phyloP scores from a whole-genome alignment of 2,113 vertebrate genomes.

The Lanius collurio region DNA sequence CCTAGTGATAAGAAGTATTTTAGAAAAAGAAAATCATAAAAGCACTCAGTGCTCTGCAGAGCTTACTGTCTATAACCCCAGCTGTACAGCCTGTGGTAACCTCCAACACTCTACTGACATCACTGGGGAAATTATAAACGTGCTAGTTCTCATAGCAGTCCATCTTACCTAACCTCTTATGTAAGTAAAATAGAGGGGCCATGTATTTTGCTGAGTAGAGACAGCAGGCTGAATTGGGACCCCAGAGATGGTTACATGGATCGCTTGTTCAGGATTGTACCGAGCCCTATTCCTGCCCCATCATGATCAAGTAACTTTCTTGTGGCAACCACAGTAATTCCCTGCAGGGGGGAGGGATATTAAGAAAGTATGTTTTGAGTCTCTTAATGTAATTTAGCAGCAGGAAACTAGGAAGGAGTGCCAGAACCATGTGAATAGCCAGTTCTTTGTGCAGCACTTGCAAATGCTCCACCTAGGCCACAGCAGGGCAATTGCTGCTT shows the following conservation, averaged over 20 bases:
- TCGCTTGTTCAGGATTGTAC: constrained; percentile 2
- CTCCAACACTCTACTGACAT: not conserved
- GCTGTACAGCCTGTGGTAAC: not conserved
- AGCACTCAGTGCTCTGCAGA: not conserved
- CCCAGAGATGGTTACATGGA: not conserved
- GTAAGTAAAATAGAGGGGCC: not conserved
- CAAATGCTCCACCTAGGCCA: constrained; percentile 22
- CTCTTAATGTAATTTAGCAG: constrained; percentile 64
- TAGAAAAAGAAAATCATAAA: not conserved
- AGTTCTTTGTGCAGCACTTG: constrained; percentile 16
- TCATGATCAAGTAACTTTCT: constrained; percentile 33
- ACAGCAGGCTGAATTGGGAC: not conserved
- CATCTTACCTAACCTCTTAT: not conserved
- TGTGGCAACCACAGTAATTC: constrained; percentile 57
- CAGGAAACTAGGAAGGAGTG: constrained; percentile 52
- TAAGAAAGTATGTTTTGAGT: constrained; percentile 62
- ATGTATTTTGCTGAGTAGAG: constrained; percentile 2
- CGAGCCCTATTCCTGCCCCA: constrained; percentile 20
- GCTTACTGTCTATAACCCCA: not conserved
- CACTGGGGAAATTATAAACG: not conserved
- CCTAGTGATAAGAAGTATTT: not conserved
- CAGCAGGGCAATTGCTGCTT: constrained; percentile 9
- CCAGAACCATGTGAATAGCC: constrained; percentile 56
- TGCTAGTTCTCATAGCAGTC: not conserved
- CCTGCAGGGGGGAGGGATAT: constrained; percentile 54